Conservation (phyloP, 2,797 vertebrate species). For the Anomalospiza imberbis region DNA sequence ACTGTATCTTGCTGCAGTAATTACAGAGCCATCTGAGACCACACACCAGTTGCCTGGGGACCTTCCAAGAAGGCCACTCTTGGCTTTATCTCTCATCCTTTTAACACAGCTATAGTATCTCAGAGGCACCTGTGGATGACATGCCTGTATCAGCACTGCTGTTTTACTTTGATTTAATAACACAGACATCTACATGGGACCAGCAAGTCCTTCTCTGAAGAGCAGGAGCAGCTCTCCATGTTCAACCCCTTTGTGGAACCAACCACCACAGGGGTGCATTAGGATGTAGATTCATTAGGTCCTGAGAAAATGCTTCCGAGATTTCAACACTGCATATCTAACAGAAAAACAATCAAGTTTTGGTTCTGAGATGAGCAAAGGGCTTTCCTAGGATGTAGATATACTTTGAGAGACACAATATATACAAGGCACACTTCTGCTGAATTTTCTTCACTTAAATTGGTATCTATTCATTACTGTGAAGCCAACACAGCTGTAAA, state of each 20-base stretch:
- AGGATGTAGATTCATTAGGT: neutral
- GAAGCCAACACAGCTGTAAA: neutral
- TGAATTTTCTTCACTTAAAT: neutral
- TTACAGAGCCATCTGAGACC: neutral
- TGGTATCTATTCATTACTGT: neutral
- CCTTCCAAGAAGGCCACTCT: neutral
- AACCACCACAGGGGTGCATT: neutral
- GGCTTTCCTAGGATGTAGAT: neutral
- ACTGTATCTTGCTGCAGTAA: neutral
- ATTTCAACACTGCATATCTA: neutral
- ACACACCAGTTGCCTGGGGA: neutral
- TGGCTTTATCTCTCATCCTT: neutral
- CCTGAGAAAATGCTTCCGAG: neutral
- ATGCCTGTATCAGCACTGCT: neutral
- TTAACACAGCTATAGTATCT: neutral
- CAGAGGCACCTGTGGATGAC: neutral
- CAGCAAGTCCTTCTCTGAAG: neutral
- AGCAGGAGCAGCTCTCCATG: neutral
- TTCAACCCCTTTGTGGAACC: neutral
- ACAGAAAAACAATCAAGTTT: neutral
- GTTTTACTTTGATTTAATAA: neutral
- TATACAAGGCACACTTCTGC: fast-evolving
- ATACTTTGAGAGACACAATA: neutral
- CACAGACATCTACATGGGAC: neutral
- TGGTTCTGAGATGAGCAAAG: neutral